Base-by-base conservation (phyloP, 2,888 invertebrate species). In the Matsumyia berberina region DNA sequence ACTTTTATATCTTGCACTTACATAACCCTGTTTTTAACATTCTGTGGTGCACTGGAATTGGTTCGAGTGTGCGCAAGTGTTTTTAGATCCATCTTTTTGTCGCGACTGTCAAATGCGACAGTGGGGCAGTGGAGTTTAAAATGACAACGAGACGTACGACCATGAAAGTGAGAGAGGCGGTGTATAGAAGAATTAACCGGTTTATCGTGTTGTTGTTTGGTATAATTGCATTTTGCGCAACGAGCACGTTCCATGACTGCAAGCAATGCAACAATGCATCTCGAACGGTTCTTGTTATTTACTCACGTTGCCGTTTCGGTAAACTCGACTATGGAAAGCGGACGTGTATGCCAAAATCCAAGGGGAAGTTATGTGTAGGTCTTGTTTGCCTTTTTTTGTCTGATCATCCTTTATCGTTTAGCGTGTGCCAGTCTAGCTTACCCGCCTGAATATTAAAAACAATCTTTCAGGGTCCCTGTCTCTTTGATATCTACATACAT, bases 271-370 rank as follows among this genome's bases (percentile, higher is more conserved):
- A 64, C 79, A 79, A 79, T 79, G 83, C 69, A 62, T 49, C 55
- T 51, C 62, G 53, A 85, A 85, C 83, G 73, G 83, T 85, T 85
- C 79, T 85, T 70, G 83, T 79, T 35, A 79, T 85, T 79, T 78
- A 79, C 83, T 83, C 83, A 74, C 19, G 79, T 5, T 85, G 69
- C 83, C 83, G 83, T 79, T 72, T 74, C 49, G 57, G 19, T 35
- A 69, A 85, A 79, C 73, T 64, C 39, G 73, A 83, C 78, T 78
- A 78, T 62, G 73, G 73, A 72, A 72, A 81, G 70, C 4, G 24
- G 24, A 24, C 4, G 1, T 24, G 67, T 57, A 55, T 29, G 37
- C 17, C 46, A 49, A 73, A 57, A 24, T 3, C 24, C 78, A 62
- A 74, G 73, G 79, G 64, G 69, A 85, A 69, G 73, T 64, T 64